Evolutionary conservation across 2,888 invertebrate species (phyloP), one percentile per base, ranked within the genome.

Genomic region (Cataglyphis livida): DNA sequence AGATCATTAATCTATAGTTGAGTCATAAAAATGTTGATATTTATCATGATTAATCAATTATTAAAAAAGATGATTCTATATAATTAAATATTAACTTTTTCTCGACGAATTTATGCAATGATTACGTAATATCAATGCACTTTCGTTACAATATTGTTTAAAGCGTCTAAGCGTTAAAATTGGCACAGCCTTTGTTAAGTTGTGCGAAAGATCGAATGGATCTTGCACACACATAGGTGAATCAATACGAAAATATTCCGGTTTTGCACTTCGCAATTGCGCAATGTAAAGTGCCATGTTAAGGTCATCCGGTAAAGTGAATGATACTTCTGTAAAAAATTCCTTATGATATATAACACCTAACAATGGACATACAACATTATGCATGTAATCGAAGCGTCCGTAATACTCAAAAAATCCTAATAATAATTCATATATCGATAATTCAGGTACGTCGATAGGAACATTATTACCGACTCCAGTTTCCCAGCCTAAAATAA

Each of bases 161-260:
- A 90, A 88, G 18, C 41, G 51, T 44, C 82, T 86, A 18, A 90
- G 83, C 3, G 81, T 85, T 66, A 82, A 74, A 83, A 7, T 90
- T 12, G 74, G 75, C 44, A 94, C 94, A 85, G 94, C 95, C 90
- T 96, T 96, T 0, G 96, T 95, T 21, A 96, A 92, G 92, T 96
- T 96, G 85, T 95, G 95, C 87, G 95, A 95, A 38, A 96, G 93
- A 91, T 96, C 96, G 76, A 96, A 95, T 0, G 96, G 96, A 95
- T 96, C 96, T 91, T 96, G 96, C 10, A 96, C 93, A 73, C 96
- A 95, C 92, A 96, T 95, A 0, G 94, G 91, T 2, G 95, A 93
- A 73, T 94, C 91, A 21, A 93, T 90, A 35, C 94, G 91, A 70
- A 95, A 95, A 41, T 91, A 88, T 91, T 95, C 94, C 3, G 89